These are phyloP conservation scores for Sebastes minor DNA, from an alignment of 2,797 vertebrate species.

Conservation along the genomic window DNA sequence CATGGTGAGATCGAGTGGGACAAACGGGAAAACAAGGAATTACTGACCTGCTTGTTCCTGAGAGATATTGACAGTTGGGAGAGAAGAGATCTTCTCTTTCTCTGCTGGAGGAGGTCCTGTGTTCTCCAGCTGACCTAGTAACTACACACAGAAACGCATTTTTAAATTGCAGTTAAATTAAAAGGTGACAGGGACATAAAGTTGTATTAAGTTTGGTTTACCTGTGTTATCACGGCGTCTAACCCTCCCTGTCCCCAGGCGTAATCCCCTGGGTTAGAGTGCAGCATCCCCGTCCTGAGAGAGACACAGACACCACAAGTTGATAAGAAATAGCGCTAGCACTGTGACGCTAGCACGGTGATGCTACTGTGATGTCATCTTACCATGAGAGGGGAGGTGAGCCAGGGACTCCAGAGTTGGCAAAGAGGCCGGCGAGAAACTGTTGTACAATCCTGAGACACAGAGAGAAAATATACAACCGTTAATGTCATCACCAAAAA, in stretches of 20 bases:
- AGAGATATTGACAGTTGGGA: slow-evolving; percentile 93
- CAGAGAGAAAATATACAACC: slow-evolving; percentile 1
- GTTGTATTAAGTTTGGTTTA: slow-evolving; percentile 54
- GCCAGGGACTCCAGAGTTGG: slow-evolving; percentile 91
- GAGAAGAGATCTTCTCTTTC: slow-evolving; percentile 94
- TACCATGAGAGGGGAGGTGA: slow-evolving; percentile 94
- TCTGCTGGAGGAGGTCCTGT: slow-evolving; percentile 95
- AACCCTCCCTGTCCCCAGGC: slow-evolving; percentile 98
- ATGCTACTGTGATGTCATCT: slow-evolving; percentile 36
- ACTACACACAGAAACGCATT: slow-evolving; percentile 67
- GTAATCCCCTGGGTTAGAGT: slow-evolving; percentile 97
- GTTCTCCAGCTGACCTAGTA: slow-evolving; percentile 95
- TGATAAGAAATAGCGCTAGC: not conserved
- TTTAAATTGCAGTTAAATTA: not conserved
- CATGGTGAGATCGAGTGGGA: not conserved
- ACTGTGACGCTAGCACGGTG: not conserved
- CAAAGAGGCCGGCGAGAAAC: slow-evolving; percentile 88
- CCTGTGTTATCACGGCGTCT: slow-evolving; percentile 98
- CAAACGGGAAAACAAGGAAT: not conserved
- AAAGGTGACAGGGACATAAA: not conserved
- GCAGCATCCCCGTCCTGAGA: slow-evolving; percentile 94
- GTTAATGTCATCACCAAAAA: slow-evolving; percentile 8
- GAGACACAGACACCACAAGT: slow-evolving; percentile 30
- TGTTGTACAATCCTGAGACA: slow-evolving; percentile 93
- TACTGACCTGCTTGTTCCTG: slow-evolving; percentile 90